These are phyloP conservation scores for Nyctereutes procyonoides DNA, from an alignment of 2,113 vertebrate genomes.

Conservation along the genomic window DNA sequence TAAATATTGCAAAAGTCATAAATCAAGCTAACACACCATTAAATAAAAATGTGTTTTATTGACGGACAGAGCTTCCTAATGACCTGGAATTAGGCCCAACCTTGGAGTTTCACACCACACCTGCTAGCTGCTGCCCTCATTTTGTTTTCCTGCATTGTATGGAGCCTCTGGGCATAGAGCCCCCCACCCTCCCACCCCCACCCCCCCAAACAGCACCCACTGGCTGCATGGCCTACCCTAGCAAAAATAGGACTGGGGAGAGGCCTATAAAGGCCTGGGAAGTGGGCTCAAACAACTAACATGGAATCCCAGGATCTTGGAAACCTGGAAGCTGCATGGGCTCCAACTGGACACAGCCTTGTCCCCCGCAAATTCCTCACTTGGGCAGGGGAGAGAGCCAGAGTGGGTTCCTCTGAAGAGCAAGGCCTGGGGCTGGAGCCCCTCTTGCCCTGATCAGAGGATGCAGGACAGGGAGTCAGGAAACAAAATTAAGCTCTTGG, in stretches of 20 bases:
- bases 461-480: background rate
- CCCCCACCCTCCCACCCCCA: too few species aligned
- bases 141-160: too few species aligned
- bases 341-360: background rate
- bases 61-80: background rate
- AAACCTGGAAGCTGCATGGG: background rate
- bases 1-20: background rate
- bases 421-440: background rate
- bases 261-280: too few species aligned
- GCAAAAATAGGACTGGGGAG: background rate
- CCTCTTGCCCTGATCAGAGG: background rate
- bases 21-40: background rate
- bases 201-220: background rate
- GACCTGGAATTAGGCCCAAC: background rate
- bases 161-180: background rate
- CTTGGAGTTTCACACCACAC: accelerated
- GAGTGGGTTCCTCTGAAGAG: background rate
- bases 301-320: background rate
- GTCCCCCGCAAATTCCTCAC: background rate
- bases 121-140: background rate
- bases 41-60: background rate
- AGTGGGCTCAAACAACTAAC: too few species aligned
- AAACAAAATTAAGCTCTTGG: background rate
- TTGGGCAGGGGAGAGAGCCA: background rate
- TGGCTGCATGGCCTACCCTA: accelerated